A percentile compares a stretch with the other conserved stretches of the same genome.
These are phyloP conservation scores for Mastacembelus armatus DNA, from an alignment of 2,797 vertebrate genomes.

Conservation along the genomic window DNA sequence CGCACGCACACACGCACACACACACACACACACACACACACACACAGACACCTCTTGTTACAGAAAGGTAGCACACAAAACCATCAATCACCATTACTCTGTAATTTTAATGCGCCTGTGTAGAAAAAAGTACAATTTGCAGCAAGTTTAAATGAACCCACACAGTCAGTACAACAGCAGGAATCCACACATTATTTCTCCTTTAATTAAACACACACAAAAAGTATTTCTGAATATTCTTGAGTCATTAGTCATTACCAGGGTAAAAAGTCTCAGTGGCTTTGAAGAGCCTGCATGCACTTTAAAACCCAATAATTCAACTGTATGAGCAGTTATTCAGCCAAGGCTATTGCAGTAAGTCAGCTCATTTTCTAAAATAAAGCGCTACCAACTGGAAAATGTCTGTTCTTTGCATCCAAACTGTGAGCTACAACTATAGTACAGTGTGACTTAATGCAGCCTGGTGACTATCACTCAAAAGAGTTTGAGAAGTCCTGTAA, in stretches of 20 bases:
- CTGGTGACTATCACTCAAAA: too few relatives aligned
- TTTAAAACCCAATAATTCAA: conserved; percentile 48
- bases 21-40: background rate
- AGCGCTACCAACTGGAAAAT: background rate
- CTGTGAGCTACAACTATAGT: background rate
- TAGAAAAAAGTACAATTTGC: background rate
- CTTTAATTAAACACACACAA: conserved; percentile 28
- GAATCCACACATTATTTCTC: conserved; percentile 18
- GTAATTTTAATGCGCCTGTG: background rate
- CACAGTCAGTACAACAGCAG: conserved; percentile 20
- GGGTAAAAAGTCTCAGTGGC: conserved; percentile 27
- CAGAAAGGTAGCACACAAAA: background rate
- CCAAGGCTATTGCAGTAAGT: conserved; percentile 27
- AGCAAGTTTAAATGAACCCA: conserved; percentile 2
- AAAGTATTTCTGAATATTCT: background rate
- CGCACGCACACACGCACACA: too few relatives aligned
- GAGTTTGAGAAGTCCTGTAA: too few relatives aligned
- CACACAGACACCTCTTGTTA: background rate
- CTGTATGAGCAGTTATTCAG: conserved; percentile 39
- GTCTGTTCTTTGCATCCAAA: background rate
- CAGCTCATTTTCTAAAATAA: conserved; percentile 36
- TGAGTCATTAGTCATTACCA: conserved; percentile 43
- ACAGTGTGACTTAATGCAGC: too few relatives aligned
- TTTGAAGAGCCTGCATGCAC: conserved; percentile 25
- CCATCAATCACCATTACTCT: background rate